Percentiles rank a stretch among this genome's conserved stretches.
phyloP scores from a whole-genome alignment of 2,888 invertebrate species.

The Oscheius sp. region DNA sequence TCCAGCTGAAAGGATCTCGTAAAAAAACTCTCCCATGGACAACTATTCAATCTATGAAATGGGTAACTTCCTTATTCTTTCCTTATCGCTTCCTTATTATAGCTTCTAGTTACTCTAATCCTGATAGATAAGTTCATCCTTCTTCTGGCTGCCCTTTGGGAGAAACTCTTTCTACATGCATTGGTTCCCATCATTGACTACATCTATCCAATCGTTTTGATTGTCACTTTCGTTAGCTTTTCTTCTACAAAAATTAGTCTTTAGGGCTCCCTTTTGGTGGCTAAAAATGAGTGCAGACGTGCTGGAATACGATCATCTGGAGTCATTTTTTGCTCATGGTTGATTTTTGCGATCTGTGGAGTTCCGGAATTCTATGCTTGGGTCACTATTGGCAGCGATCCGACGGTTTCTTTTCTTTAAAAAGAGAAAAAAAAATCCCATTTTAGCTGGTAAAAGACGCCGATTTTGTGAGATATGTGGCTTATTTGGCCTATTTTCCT shows the following conservation, averaged over 20 bases:
- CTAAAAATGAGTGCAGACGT: conserved; percentile 76
- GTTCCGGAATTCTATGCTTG: conserved; percentile 71
- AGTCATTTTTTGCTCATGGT: conserved; percentile 88
- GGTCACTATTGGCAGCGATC: conserved; percentile 59
- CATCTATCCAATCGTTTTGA: conserved; percentile 58
- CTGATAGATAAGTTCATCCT: conserved; percentile 48
- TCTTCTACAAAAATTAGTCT: neutral
- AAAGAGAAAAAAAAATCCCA: neutral
- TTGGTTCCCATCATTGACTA: conserved; percentile 55
- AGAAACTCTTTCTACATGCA: conserved; percentile 44
- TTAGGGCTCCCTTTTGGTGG: conserved; percentile 38
- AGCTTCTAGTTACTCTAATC: conserved; percentile 47
- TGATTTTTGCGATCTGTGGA: conserved; percentile 80
- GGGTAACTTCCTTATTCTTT: conserved; percentile 36
- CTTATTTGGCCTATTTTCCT: conserved; percentile 64
- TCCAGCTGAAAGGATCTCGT: conserved; percentile 49
- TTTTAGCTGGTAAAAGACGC: conserved; percentile 56
- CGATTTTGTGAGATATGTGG: conserved; percentile 60
- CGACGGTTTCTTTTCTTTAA: conserved; percentile 37
- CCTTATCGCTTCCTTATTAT: conserved; percentile 17
- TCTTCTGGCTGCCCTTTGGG: conserved; percentile 55
- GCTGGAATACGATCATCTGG: conserved; percentile 89
- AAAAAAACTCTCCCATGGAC: conserved; percentile 55
- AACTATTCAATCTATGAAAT: conserved; percentile 59
- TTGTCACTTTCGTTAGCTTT: conserved; percentile 55